Base-by-base conservation (phyloP, 2,888 invertebrate species). In the Cloeon dipterum region DNA sequence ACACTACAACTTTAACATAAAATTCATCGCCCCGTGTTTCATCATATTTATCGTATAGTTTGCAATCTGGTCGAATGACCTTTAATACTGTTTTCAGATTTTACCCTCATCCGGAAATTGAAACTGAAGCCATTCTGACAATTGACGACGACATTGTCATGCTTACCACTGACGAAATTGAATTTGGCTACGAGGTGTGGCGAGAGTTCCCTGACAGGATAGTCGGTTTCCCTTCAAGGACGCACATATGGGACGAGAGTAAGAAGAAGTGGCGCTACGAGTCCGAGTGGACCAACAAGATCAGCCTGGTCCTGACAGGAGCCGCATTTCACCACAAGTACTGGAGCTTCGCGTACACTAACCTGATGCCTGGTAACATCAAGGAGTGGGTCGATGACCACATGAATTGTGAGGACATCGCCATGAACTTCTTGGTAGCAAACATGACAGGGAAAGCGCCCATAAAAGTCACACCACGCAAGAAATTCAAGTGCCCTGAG, bases 351-450 rank as follows among this genome's bases (percentile, higher is more conserved):
- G 71, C 89, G 61, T 94, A 93, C 55, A 88, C 89, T 16, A 71
- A 78, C 47, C 68, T 71, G 32, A 76, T 94, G 77, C 88, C 91
- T 1, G 66, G 70, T 1, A 72, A 75, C 47, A 76, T 93, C 32
- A 74, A 77, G 41, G 63, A 71, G 38, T 91, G 85, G 83, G 91
- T 93, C 1, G 93, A 94, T 54, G 75, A 81, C 13, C 78, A 83
- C 51, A 91, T 93, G 81, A 94, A 94, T 58, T 94, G 93, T 53
- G 94, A 94, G 56, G 93, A 94, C 52, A 89, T 94, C 46, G 93
- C 93, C 2, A 93, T 94, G 88, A 94, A 94, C 58, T 94, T 93
- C 59, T 68, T 94, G 4, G 82, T 94, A 20, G 79, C 91, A 3
- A 91, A 93, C 54, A 59, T 82, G 14, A 93, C 93, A 0, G 78